Conservation (phyloP, 2,113 vertebrate species). For the Petroica traversi region DNA sequence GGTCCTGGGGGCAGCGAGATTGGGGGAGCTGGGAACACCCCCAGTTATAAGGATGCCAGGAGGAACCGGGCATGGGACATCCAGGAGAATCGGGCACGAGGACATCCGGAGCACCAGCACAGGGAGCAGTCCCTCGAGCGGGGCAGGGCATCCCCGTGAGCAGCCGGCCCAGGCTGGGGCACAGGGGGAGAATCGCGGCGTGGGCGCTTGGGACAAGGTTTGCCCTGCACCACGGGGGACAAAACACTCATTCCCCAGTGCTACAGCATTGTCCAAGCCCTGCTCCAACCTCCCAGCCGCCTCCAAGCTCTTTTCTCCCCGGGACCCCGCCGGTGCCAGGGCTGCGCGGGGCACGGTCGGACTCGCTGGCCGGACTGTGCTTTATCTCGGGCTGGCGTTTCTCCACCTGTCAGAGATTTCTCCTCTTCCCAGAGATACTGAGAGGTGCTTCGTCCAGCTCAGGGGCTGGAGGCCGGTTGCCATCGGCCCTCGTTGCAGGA, state of each 20-base stretch:
- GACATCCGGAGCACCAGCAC: not conserved
- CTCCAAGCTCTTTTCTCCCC: not conserved
- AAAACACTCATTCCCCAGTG: not conserved
- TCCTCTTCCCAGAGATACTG: not conserved
- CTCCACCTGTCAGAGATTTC: not conserved
- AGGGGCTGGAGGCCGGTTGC: not conserved
- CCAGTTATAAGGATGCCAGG: not conserved
- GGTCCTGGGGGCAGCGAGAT: not conserved
- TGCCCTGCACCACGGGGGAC: not conserved
- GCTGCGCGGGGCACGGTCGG: too few species aligned
- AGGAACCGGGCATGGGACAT: not conserved
- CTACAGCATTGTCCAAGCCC: not conserved
- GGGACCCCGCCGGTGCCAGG: not conserved
- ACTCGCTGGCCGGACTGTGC: accelerated
- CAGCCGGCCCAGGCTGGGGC: not conserved
- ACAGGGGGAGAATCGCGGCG: not conserved
- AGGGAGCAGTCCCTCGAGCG: not conserved
- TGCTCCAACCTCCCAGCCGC: accelerated
- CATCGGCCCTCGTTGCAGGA: accelerated
- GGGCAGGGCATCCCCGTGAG: too few species aligned
- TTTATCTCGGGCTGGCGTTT: not conserved
- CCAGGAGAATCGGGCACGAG: not conserved
- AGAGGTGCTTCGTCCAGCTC: not conserved
- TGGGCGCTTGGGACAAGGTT: not conserved
- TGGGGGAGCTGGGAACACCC: not conserved